phyloP scores from a whole-genome alignment of 2,113 vertebrate species.

The Sardina pilchardus region DNA sequence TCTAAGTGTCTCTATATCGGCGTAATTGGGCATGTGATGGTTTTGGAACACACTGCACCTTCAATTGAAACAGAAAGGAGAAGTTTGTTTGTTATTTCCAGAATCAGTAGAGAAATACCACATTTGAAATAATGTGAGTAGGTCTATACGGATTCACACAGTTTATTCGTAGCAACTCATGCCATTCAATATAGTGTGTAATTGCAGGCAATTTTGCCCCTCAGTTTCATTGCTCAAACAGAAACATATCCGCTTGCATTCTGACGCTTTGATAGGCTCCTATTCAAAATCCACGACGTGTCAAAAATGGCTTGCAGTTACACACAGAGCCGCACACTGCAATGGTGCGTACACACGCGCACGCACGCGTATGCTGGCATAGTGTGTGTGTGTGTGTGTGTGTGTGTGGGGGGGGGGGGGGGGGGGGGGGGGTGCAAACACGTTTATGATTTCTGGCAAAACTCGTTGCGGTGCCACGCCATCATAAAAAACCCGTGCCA shows the following conservation, averaged over 20 bases:
- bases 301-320: background rate
- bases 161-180: background rate
- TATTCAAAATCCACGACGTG: background rate
- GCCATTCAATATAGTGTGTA: background rate
- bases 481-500: slow-evolving; percentile 50
- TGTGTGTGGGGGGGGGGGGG: too few relatives aligned
- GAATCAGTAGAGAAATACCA: background rate
- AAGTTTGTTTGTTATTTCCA: background rate
- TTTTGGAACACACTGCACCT: background rate
- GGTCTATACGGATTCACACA: background rate
- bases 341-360: too few relatives aligned
- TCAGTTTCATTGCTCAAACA: background rate
- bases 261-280: background rate
- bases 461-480: slow-evolving; percentile 30
- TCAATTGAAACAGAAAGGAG: background rate
- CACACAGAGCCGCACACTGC: background rate
- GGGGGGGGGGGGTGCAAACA: background rate
- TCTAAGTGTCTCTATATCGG: slow-evolving; percentile 13
- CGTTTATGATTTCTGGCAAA: background rate
- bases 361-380: too few relatives aligned
- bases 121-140: background rate
- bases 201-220: background rate
- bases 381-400: too few relatives aligned
- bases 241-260: slow-evolving; percentile 5
- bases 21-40: background rate